Evolutionary conservation across 2,888 invertebrate species (phyloP), one percentile per base, ranked within the genome.

Genomic region (Ophonus ardosiacus): DNA sequence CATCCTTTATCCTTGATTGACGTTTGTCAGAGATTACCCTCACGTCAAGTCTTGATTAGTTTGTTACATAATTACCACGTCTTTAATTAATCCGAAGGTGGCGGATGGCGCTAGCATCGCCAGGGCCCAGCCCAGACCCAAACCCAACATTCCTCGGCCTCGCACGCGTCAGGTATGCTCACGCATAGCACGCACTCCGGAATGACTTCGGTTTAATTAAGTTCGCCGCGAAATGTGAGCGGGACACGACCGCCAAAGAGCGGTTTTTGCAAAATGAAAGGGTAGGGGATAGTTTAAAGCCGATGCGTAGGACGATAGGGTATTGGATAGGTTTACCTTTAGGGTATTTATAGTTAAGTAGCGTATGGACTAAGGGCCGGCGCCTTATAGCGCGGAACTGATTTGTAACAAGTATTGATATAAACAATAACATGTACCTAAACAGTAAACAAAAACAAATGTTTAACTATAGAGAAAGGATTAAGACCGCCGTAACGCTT

Each of bases 141-240:
- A 38, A 13, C 24, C 18, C 78, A 56, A 18, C 78, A 56, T 78
- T 56, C 56, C 78, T 13, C 10, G 10, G 8, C 74, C 17, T 71
- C 43, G 43, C 51, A 74, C 74, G 43, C 79, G 59, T 38, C 68
- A 68, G 68, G 51, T 56, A 74, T 74, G 51, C 51, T 17, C 71
- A 71, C 31, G 40, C 43, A 15, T 40, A 31, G 71, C 71, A 24
- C 21, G 51, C 15, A 74, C 74, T 56, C 51, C 31, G 71, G 81
- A 81, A 81, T 65, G 56, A 51, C 68, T 81, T 56, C 18, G 68
- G 51, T 65, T 81, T 81, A 81, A 81, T 81, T 81, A 81, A 81
- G 81, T 79, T 40, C 63, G 74, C 74, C 51, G 24, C 18, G n/a
- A 51, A 51, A 51, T 10, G 51, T 15, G 51, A 15, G 18, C 18